Base-by-base conservation (phyloP, 92 coral and sea anemone species). In the Muricea muricata region DNA sequence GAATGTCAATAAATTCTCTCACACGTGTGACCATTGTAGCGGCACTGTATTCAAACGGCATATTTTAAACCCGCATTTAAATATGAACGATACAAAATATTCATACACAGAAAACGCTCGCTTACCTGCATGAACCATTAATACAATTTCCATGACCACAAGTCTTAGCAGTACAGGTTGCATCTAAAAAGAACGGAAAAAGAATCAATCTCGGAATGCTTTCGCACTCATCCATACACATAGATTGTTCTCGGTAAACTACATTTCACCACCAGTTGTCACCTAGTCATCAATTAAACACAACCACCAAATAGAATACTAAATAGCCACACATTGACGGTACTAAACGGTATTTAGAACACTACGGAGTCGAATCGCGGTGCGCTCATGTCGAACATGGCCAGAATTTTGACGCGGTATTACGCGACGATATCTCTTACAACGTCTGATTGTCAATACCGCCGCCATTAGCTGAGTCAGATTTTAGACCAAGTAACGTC, bases 61-160 rank as follows among this genome's bases (percentile, higher is more conserved):
- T 29, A 17, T 75, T 75, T 47, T 40, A 75, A 75, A 75, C 45
- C 14, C 65, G 37, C 65, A 75, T 75, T 50, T 75, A 75, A 75
- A 75, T 50, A 75, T 21, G 45, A 75, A 75, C 55, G 63, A 33
- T 18, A 47, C 32, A 72, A 29, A 46, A 73, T 52, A 52, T 52
- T 52, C 60, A 52, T 25, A 52, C 60, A 20, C 52, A 82, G 50
- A 71, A 79, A 79, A 17, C 66, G 15, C 9, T 29, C 11, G 73
- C 76, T 89, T 86, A 95, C 98, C 94, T 93, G 98, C 98, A 95
- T 71, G 74, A 83, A 20, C 84, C 50, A 23, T 25, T 40, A 1
- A 78, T 67, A 77, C 98, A 95, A 8, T 75, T 81, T n/a, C 98
- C 98, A 20, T 94, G 95, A 69, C 57, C 61, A 88, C 98, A 95